Percentiles rank a stretch among this genome's conserved stretches.
These are phyloP conservation scores for Craterocephalus amniculus DNA, from an alignment of 2,797 vertebrate genomes.

Conservation along the genomic window DNA sequence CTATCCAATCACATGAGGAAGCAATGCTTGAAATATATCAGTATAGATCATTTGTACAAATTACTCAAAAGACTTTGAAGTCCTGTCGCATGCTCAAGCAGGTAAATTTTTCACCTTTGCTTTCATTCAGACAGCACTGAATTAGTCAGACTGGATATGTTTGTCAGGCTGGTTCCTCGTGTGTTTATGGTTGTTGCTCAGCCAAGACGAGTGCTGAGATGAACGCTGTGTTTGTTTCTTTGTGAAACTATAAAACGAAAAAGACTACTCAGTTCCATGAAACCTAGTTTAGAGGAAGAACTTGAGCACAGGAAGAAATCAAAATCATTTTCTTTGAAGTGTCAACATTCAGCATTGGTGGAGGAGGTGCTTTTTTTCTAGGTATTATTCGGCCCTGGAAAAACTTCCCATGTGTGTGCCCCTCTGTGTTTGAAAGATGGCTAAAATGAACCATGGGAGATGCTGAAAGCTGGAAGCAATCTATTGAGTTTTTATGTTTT, in stretches of 20 bases:
- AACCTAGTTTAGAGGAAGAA: background rate
- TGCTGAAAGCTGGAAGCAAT: too few species aligned
- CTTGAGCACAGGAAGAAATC: background rate
- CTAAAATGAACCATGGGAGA: too few species aligned
- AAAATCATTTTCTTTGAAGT: background rate
- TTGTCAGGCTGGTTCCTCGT: slow-evolving; percentile 6
- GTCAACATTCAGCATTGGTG: background rate
- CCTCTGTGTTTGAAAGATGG: too few species aligned
- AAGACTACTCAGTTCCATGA: too few species aligned
- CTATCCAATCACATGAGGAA: background rate
- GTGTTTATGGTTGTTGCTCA: slow-evolving; percentile 3
- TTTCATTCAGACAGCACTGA: background rate
- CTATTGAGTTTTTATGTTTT: background rate
- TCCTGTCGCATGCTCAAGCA: background rate
- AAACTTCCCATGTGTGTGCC: too few species aligned
- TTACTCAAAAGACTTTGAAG: slow-evolving; percentile 18
- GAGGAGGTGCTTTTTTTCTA: background rate
- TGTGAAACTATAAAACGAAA: background rate
- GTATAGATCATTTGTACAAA: slow-evolving; percentile 18
- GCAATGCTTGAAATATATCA: slow-evolving; percentile 15
- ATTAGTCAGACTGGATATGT: slow-evolving; percentile 24
- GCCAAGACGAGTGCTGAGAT: background rate
- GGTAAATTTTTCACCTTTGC: background rate
- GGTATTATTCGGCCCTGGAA: background rate
- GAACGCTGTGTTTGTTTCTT: background rate